Evolutionary conservation across 2,113 vertebrate species (phyloP).

Genomic region (Speoplatyrhinus poulsoni): DNA sequence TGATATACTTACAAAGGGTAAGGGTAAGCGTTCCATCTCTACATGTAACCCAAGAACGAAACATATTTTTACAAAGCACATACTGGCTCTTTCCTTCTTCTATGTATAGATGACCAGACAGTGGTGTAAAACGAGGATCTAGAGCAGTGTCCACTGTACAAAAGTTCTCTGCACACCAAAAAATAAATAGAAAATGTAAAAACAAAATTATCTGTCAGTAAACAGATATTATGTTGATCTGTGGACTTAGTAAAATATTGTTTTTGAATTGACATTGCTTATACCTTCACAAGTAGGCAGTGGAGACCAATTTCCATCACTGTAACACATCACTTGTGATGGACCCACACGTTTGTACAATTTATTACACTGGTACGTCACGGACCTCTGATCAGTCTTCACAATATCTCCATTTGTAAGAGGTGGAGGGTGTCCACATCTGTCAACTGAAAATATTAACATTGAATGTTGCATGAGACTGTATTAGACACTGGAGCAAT

Average conservation of each 20-base stretch:
- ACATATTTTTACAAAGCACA: accelerated
- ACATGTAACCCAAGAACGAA: neutral
- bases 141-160: neutral
- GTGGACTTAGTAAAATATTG: too few relatives aligned
- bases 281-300: constrained; percentile 40
- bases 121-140: accelerated
- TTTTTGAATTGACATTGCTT: neutral
- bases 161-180: constrained; percentile 15
- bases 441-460: constrained; percentile 15
- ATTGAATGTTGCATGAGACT: neutral
- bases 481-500: too few relatives aligned
- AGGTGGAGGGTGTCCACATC: neutral
- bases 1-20: constrained; percentile 22
- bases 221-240: too few relatives aligned
- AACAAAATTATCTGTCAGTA: too few relatives aligned
- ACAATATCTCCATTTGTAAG: neutral
- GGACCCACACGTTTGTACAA: constrained; percentile 24
- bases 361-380: neutral
- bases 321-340: constrained; percentile 17
- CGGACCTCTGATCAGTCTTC: accelerated
- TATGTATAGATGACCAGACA: neutral
- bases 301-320: constrained; percentile 8
- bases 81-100: accelerated
- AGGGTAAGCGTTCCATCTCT: accelerated
- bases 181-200: neutral